phyloP scores from a whole-genome alignment of 2,797 vertebrate species.

The Poecilia picta region DNA sequence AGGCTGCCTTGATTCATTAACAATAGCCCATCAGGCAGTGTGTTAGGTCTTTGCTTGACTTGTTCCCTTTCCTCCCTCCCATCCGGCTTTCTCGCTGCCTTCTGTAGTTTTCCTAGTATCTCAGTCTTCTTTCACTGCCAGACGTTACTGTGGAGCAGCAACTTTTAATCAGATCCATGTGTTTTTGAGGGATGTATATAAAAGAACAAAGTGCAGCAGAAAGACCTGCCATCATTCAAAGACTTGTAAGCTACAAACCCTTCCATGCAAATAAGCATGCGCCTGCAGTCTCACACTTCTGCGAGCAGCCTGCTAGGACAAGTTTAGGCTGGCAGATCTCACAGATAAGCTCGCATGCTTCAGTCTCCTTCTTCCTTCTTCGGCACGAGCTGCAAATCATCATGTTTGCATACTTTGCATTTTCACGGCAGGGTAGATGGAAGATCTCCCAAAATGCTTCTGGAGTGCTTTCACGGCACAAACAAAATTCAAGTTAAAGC shows the following conservation, averaged over 20 bases:
- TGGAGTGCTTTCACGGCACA: slow-evolving; percentile 40
- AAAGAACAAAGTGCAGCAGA: slow-evolving; percentile 30
- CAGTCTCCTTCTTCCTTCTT: slow-evolving; percentile 20
- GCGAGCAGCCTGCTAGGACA: slow-evolving; percentile 64
- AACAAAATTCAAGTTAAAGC: slow-evolving; percentile 8
- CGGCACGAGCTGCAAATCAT: slow-evolving; percentile 57
- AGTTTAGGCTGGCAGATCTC: slow-evolving; percentile 67
- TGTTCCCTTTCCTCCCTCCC: slow-evolving; percentile 40
- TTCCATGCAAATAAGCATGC: slow-evolving; percentile 5
- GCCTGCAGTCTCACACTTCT: slow-evolving; percentile 12
- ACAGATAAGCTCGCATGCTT: slow-evolving; percentile 54
- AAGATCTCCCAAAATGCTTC: slow-evolving; percentile 51
- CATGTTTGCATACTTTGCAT: slow-evolving; percentile 76
- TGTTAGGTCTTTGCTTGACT: slow-evolving; percentile 53
- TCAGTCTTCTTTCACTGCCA: slow-evolving; percentile 43
- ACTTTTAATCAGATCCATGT: slow-evolving; percentile 75
- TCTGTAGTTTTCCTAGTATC: slow-evolving; percentile 35
- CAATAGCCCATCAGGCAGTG: slow-evolving; percentile 64
- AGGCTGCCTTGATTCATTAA: slow-evolving; percentile 65
- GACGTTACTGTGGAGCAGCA: slow-evolving; percentile 60
- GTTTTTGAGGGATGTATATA: slow-evolving; percentile 53
- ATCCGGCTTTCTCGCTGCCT: slow-evolving; percentile 17
- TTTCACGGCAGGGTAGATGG: slow-evolving; percentile 67
- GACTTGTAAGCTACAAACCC: slow-evolving; percentile 35
- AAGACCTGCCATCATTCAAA: slow-evolving; percentile 26